phyloP scores from a whole-genome alignment of 1,140 invertebrate genomes.

The Drosophila orosa region DNA sequence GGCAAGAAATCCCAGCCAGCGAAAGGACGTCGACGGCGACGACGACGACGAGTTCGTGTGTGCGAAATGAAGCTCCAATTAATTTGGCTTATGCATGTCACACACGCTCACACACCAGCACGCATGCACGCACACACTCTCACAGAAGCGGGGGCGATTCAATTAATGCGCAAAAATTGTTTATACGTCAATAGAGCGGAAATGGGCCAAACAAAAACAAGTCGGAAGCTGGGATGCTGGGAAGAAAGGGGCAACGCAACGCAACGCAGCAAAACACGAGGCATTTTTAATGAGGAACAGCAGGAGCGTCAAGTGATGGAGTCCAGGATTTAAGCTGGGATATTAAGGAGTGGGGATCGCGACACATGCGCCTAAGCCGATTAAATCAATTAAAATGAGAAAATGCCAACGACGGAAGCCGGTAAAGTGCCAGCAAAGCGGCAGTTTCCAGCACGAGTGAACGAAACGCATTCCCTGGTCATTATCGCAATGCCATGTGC shows the following conservation, averaged over 20 bases:
- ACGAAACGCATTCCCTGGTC: conserved; percentile 52
- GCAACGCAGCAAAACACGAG: conserved; percentile 41
- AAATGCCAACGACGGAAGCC: conserved; percentile 48
- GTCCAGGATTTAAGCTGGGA: conserved; percentile 4
- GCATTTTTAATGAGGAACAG: conserved; percentile 66
- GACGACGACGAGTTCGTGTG: conserved; percentile 30
- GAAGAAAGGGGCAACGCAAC: conserved; percentile 29
- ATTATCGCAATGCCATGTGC: conserved; percentile 47
- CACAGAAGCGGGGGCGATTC: conserved; percentile 51
- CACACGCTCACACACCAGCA: conserved; percentile 38
- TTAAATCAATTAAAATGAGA: conserved; percentile 80
- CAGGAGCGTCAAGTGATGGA: conserved; percentile 20
- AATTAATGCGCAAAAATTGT: conserved; percentile 82
- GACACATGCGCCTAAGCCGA: conserved; percentile 70
- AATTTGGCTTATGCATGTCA: conserved; percentile 80
- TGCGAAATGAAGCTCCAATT: conserved; percentile 72
- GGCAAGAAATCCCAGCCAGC: conserved; percentile 54
- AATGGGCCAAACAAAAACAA: conserved; percentile 49
- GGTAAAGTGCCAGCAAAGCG: conserved; percentile 56
- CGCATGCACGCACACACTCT: conserved; percentile 40
- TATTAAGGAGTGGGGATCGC: conserved; percentile 27
- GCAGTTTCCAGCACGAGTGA: conserved; percentile 51
- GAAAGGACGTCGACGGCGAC: conserved; percentile 35
- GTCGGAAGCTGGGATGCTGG: not conserved
- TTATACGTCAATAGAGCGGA: conserved; percentile 79